Percentiles rank a stretch among this genome's conserved stretches.
Conservation (phyloP, 2,888 invertebrate species). For the Pyrrhosoma nymphula region DNA sequence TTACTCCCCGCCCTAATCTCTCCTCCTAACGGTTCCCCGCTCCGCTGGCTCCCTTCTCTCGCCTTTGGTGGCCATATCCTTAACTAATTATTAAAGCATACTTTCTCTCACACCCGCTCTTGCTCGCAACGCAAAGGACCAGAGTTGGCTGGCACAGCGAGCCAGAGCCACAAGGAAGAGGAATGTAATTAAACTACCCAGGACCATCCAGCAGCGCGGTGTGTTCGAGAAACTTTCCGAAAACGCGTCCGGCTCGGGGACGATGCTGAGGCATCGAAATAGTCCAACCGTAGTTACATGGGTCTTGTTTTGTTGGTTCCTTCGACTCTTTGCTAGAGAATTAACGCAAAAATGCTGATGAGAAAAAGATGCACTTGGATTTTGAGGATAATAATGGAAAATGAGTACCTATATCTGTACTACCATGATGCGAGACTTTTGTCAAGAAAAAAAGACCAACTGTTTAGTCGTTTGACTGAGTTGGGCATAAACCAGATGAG, state of each 20-base stretch:
- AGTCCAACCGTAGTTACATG: background rate
- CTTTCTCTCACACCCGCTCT: background rate
- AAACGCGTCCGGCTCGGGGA: background rate
- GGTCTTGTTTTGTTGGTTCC: no score
- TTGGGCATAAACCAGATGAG: no score
- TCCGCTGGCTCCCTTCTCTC: background rate
- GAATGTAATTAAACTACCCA: background rate
- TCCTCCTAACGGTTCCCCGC: background rate
- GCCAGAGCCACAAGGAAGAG: background rate
- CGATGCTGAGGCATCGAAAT: background rate
- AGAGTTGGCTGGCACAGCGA: background rate
- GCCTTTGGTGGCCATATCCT: background rate
- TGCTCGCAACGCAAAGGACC: background rate
- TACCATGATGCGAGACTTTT: no score
- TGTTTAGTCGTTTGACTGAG: no score
- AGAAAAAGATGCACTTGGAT: no score
- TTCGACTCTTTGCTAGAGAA: no score
- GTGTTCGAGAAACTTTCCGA: background rate
- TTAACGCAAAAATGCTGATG: no score
- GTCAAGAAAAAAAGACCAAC: no score
- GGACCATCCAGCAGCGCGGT: background rate
- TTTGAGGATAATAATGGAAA: no score
- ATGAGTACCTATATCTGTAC: no score
- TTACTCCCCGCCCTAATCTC: background rate
- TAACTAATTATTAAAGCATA: conserved; percentile 6